Percentiles rank a stretch among this genome's conserved stretches.
phyloP scores from a whole-genome alignment of 2,113 vertebrate species.

The Henicopernis longicauda region DNA sequence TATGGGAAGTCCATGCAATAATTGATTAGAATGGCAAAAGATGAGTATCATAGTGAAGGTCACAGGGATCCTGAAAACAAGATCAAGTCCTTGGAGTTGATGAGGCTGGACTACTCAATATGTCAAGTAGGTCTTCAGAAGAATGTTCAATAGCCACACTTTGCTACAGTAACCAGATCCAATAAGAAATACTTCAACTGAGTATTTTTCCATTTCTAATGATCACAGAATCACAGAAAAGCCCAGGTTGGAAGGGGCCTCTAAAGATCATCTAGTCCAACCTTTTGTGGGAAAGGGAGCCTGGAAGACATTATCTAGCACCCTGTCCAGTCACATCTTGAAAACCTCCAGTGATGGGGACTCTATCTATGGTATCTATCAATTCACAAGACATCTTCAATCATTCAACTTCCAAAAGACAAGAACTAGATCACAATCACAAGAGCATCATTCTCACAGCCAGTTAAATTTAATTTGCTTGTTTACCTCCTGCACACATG shows the following conservation, averaged over 20 bases:
- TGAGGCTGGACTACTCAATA: neutral
- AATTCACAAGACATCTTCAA: neutral
- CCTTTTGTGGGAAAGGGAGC: neutral
- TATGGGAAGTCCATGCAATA: neutral
- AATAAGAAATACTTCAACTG: neutral
- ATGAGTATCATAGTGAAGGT: neutral
- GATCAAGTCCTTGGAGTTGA: neutral
- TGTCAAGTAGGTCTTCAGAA: neutral
- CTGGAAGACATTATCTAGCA: neutral
- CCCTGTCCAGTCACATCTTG: neutral
- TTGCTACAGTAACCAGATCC: neutral
- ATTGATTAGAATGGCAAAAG: neutral
- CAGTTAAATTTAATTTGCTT: neutral
- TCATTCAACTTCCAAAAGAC: neutral
- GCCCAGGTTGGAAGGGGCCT: neutral
- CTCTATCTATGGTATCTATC: neutral
- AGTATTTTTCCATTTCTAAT: neutral
- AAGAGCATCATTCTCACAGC: neutral
- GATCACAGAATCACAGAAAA: neutral
- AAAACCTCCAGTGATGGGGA: neutral
- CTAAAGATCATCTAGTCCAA: neutral
- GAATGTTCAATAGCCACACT: neutral
- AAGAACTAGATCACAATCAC: neutral
- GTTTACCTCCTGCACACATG: neutral
- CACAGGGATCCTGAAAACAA: neutral